Evolutionary conservation across 2,888 invertebrate genomes (phyloP).

Genomic region (Drosophila atripex): DNA sequence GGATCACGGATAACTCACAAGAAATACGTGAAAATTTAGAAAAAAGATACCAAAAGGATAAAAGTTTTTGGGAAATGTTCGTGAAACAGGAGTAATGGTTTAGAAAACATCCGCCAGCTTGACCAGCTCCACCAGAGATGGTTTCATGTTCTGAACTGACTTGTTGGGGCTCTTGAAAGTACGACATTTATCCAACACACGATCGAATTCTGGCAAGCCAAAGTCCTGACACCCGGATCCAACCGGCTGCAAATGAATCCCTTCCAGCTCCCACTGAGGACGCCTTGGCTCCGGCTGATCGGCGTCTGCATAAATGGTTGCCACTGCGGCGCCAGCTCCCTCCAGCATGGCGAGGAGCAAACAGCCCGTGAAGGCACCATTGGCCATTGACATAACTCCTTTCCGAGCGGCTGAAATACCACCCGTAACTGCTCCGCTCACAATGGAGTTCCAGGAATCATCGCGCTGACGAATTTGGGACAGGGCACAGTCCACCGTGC

Average conservation of each 20-base stretch:
- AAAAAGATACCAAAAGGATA: background rate
- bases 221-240: background rate
- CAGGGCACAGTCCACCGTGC: slow-evolving; percentile 64
- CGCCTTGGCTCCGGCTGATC: slow-evolving; percentile 3
- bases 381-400: slow-evolving; percentile 63
- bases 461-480: slow-evolving; percentile 58
- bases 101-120: slow-evolving; percentile 56
- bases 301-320: slow-evolving; percentile 62
- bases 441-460: slow-evolving; percentile 66
- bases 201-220: slow-evolving; percentile 41
- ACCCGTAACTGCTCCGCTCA: slow-evolving; percentile 65
- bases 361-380: slow-evolving; percentile 64
- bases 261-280: slow-evolving; percentile 55
- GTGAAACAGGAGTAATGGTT: background rate
- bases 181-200: slow-evolving; percentile 53
- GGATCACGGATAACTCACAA: background rate
- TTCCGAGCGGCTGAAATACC: slow-evolving; percentile 67
- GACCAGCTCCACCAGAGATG: slow-evolving; percentile 49
- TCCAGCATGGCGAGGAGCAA: slow-evolving; percentile 65
- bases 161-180: slow-evolving; percentile 4
- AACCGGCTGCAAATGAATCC: background rate
- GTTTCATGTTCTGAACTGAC: slow-evolving; percentile 3
- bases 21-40: background rate
- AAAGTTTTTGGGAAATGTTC: background rate
- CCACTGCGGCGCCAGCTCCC: slow-evolving; percentile 62